A percentile compares a stretch with the other conserved stretches of the same genome.
Conservation (phyloP, 2,797 vertebrate genomes). For the Pangasius sanitwongsei region DNA sequence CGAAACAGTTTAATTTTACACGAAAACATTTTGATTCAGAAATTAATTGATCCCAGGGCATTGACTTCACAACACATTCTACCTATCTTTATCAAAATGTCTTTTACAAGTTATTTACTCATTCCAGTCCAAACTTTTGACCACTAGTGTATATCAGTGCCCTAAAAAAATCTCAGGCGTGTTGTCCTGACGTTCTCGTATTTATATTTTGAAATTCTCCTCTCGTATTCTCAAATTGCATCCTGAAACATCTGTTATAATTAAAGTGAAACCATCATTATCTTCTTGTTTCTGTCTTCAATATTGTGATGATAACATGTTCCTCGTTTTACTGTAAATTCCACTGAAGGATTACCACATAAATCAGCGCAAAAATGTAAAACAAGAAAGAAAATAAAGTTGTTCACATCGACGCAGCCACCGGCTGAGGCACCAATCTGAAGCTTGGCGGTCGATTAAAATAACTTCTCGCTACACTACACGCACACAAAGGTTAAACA, state of each 20-base stretch:
- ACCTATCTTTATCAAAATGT: neutral
- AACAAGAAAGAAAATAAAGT: neutral
- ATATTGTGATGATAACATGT: neutral
- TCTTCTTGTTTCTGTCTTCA: neutral
- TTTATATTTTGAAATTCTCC: slow-evolving; percentile 70
- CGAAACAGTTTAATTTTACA: neutral
- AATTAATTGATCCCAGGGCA: neutral
- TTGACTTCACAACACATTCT: neutral
- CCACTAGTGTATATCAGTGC: neutral
- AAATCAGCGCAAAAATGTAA: neutral
- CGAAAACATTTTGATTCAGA: neutral
- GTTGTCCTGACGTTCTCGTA: slow-evolving; percentile 54
- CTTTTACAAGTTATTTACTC: neutral
- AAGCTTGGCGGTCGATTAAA: too few relatives aligned
- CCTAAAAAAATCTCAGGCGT: slow-evolving; percentile 27
- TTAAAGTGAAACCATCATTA: neutral
- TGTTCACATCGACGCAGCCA: too few relatives aligned
- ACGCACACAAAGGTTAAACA: too few relatives aligned
- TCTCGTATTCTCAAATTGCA: slow-evolving; percentile 51
- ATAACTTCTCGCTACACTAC: neutral
- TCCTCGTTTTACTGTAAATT: neutral
- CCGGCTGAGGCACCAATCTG: too few relatives aligned
- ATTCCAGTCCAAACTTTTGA: neutral
- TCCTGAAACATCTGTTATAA: slow-evolving; percentile 1
- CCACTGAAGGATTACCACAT: neutral